These are phyloP conservation scores for Lasioglossum albipes DNA, from an alignment of 1,140 invertebrate genomes.

Conservation along the genomic window DNA sequence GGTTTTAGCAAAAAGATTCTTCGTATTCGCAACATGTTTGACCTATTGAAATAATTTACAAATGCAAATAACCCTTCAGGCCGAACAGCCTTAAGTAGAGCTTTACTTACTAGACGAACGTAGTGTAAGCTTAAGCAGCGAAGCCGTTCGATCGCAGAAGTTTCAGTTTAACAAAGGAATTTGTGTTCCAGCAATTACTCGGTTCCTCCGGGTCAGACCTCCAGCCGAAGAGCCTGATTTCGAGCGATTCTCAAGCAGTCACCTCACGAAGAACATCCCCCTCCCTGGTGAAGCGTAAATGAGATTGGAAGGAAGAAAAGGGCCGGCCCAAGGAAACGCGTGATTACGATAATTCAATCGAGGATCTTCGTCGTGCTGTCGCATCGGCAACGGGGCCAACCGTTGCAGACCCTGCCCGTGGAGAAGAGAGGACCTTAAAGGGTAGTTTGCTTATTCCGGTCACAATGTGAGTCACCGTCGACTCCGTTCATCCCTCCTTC, in stretches of 20 bases:
- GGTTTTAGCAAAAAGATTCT: no score
- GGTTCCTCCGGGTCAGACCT: background rate
- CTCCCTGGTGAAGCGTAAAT: slow-evolving; percentile 53
- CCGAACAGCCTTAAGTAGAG: no score
- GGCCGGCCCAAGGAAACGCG: slow-evolving; percentile 36
- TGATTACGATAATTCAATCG: slow-evolving; percentile 69
- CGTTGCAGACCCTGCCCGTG: background rate
- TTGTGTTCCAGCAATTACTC: slow-evolving; percentile 39
- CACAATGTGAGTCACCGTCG: slow-evolving; percentile 70
- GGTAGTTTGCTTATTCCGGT: slow-evolving; percentile 74
- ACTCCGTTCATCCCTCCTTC: slow-evolving; percentile 61
- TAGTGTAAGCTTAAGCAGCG: no score
- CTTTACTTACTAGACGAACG: no score
- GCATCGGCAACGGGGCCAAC: slow-evolving; percentile 37
- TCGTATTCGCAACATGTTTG: no score
- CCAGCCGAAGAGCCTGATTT: slow-evolving; percentile 26
- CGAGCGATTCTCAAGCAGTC: slow-evolving; percentile 46
- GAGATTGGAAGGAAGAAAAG: slow-evolving; percentile 60
- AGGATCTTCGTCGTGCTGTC: slow-evolving; percentile 57
- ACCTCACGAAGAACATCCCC: slow-evolving; percentile 44
- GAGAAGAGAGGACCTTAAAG: slow-evolving; percentile 58
- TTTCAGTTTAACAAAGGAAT: background rate
- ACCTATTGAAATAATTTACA: no score
- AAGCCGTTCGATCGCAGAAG: background rate
- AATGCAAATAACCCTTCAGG: no score